Evolutionary conservation across 2,888 invertebrate species (phyloP).

Genomic region (Entomobrya proxima): DNA sequence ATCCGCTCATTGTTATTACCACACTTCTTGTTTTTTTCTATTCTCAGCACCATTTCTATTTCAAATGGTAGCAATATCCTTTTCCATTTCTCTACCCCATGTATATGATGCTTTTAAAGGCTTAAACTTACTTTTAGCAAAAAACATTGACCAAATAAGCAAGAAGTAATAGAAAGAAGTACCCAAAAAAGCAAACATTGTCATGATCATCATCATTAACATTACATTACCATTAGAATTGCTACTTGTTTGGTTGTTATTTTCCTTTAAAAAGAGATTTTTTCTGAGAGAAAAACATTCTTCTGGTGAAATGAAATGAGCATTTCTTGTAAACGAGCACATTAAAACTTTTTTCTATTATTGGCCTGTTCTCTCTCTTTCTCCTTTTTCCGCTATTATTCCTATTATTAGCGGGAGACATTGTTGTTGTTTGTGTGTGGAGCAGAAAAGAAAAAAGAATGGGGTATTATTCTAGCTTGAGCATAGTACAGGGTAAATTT

Average conservation of each 20-base stretch:
- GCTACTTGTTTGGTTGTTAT: too few relatives aligned
- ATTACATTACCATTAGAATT: slow-evolving; percentile 24
- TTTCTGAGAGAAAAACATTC: neutral
- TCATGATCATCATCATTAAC: neutral
- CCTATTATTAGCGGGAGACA: slow-evolving; percentile 1
- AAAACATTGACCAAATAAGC: too few relatives aligned
- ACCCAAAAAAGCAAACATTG: neutral
- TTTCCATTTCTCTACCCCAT: neutral
- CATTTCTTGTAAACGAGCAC: slow-evolving; percentile 60
- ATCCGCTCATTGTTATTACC: slow-evolving; percentile 6
- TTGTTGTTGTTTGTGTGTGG: neutral
- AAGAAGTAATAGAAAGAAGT: neutral
- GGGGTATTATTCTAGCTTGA: neutral
- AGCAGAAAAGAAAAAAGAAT: neutral
- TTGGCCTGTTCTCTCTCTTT: neutral
- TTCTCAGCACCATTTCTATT: neutral
- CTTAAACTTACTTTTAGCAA: neutral
- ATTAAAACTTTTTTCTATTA: slow-evolving; percentile 52
- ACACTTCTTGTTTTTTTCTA: neutral
- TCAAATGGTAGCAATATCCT: neutral
- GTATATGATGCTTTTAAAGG: too few relatives aligned
- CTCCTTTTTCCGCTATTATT: slow-evolving; percentile 34
- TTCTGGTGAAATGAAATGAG: slow-evolving; percentile 10
- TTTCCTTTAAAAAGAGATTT: neutral
- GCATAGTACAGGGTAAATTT: neutral